Percentiles rank a stretch among this genome's conserved stretches.
phyloP scores from a whole-genome alignment of 2,797 vertebrate species.

The Toxotes lorentzi region DNA sequence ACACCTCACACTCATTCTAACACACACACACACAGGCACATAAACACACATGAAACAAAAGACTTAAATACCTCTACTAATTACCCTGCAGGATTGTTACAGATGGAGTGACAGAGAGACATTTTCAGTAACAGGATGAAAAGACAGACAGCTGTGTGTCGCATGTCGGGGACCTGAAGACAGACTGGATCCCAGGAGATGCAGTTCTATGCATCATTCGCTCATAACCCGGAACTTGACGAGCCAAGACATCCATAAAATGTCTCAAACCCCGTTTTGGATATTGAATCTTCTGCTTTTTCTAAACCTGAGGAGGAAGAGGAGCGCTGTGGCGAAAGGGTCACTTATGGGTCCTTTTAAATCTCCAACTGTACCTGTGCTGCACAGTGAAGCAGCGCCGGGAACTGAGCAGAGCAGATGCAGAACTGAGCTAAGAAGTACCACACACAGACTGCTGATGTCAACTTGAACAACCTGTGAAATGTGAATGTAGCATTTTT shows the following conservation, averaged over 20 bases:
- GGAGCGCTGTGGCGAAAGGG: conserved; percentile 43
- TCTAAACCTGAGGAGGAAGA: conserved; percentile 66
- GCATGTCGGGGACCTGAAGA: conserved; percentile 72
- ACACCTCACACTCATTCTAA: conserved; percentile 17
- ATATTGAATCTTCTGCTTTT: conserved; percentile 72
- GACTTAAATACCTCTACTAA: conserved; percentile 85
- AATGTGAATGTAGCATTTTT: conserved; percentile 91
- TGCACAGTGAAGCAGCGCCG: conserved; percentile 31
- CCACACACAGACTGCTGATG: conserved; percentile 81
- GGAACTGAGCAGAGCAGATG: conserved; percentile 51
- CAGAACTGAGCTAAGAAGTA: conserved; percentile 61
- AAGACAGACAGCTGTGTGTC: conserved; percentile 80
- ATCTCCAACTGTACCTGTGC: conserved; percentile 60
- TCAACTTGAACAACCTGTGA: conserved; percentile 90
- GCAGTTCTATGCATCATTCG: conserved; percentile 78
- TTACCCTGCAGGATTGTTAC: conserved; percentile 84
- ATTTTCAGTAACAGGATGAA: conserved; percentile 77
- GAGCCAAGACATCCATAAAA: conserved; percentile 58
- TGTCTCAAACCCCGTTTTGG: conserved; percentile 65
- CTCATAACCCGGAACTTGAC: conserved; percentile 56
- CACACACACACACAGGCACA: conserved; percentile 24
- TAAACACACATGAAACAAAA: conserved; percentile 43
- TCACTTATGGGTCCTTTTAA: conserved; percentile 61
- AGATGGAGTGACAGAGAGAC: conserved; percentile 69
- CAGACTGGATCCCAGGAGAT: conserved; percentile 67